A percentile compares a stretch with the other conserved stretches of the same genome.
Conservation (phyloP, 2,113 vertebrate species). For the Podilymbus podiceps region DNA sequence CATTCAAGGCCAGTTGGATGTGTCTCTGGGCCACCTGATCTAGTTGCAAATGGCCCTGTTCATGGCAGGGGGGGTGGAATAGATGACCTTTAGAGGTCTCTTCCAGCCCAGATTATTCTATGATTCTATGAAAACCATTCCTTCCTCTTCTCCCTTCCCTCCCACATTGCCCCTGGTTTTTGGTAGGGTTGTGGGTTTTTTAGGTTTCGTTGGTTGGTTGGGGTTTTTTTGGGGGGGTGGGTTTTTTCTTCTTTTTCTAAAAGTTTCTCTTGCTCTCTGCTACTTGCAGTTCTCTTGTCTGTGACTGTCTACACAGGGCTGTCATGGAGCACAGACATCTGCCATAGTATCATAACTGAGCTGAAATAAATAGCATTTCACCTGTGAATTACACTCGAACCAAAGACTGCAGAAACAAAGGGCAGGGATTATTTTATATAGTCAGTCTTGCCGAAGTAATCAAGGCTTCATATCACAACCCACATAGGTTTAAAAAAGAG, state of each 20-base stretch:
- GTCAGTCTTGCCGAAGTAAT: background rate
- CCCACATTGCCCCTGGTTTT: background rate
- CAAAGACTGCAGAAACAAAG: background rate
- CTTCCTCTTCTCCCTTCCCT: background rate
- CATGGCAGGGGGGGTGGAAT: background rate
- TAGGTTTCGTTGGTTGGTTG: accelerated
- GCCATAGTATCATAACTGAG: background rate
- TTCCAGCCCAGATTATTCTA: background rate
- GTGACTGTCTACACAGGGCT: background rate
- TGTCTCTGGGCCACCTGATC: too few species aligned
- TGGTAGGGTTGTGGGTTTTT: background rate
- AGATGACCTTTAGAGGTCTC: background rate
- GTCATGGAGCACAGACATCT: background rate
- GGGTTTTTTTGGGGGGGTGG: accelerated
- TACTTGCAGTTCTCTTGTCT: background rate
- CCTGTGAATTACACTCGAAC: background rate
- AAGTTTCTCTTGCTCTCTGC: background rate
- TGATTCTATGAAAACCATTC: background rate
- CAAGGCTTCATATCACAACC: background rate
- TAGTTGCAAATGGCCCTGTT: too few species aligned
- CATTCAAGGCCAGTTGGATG: too few species aligned
- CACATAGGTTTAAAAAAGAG: too few species aligned
- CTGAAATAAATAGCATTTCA: background rate
- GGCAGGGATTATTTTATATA: background rate
- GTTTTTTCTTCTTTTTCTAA: background rate